Base-by-base conservation (phyloP, 2,888 invertebrate genomes). In the Prenolepis imparis region DNA sequence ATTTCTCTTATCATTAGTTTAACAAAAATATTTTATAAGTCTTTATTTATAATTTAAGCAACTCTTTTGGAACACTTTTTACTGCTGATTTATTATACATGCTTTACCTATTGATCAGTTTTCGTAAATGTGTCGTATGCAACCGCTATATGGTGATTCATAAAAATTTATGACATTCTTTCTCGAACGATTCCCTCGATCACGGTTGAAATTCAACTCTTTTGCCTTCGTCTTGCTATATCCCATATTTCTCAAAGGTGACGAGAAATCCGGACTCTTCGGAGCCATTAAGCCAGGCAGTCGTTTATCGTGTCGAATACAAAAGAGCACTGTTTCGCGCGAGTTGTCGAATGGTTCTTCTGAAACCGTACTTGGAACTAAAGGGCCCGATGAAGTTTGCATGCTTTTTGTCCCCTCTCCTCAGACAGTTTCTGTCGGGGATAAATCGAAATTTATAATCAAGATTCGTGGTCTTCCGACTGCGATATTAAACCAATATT, bases 281-380 rank as follows among this genome's bases (percentile, higher is more conserved):
- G 55, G 64, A 64, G 39, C 28, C 61, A 70, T 83, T 80, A 81
- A 80, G 80, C 28, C 48, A 21, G 39, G 55, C 70, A 80, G 44
- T 68, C 72, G 83, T 63, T 80, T 80, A 63, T 80, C 64, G 44
- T 83, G 6, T 57, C 36, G 64, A 66, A 70, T 68, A 81, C 80
- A 80, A 78, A 80, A 72, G 83, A 64, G 67, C 63, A 64, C 83
- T 83, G 83, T 83, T 70, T 83, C 80, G 80, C 70, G 80, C 64
- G 41, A 64, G 66, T 66, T 63, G 61, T 68, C 72, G 24, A 70
- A 68, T 72, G 80, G 78, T 72, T 83, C 68, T 83, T 81, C 72
- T 83, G 57, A 66, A 55, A 78, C 80, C 28, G 63, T 63, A 81
- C 70, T 72, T 36, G 28, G 83, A 80, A 83, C 57, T 66, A 72